phyloP scores from a whole-genome alignment of 2,888 invertebrate species.

The Dilophus febrilis region DNA sequence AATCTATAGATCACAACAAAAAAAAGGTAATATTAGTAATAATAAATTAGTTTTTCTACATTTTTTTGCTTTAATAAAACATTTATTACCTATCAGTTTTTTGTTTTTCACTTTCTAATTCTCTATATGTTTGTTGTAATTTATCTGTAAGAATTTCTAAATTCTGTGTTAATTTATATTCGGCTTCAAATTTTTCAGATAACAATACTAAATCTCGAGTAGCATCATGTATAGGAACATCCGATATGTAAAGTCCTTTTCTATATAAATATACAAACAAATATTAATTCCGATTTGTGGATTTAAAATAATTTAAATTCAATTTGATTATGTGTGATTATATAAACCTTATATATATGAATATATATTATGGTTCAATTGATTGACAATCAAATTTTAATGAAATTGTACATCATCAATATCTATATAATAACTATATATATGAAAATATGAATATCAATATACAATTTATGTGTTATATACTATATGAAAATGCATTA shows the following conservation, averaged over 20 bases:
- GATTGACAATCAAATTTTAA: too few relatives aligned
- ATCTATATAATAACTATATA: too few relatives aligned
- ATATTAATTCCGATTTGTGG: too few relatives aligned
- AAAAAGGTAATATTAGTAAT: conserved; percentile 9
- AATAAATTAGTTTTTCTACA: not conserved
- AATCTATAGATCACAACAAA: conserved; percentile 39
- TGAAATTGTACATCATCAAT: too few relatives aligned
- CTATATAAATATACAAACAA: conserved; percentile 35
- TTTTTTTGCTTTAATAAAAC: too few relatives aligned
- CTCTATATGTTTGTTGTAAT: conserved; percentile 83
- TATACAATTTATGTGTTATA: too few relatives aligned
- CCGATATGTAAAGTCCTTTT: conserved; percentile 80
- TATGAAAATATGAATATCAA: too few relatives aligned
- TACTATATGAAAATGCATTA: too few relatives aligned
- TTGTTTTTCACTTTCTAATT: conserved; percentile 84
- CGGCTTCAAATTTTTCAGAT: conserved; percentile 93
- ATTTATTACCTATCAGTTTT: conserved; percentile 91
- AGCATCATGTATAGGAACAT: conserved; percentile 90
- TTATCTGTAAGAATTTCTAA: conserved; percentile 88
- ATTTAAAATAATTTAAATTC: too few relatives aligned
- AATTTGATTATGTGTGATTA: too few relatives aligned
- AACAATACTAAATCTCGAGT: conserved; percentile 87
- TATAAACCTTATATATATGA: too few relatives aligned
- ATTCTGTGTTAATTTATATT: conserved; percentile 87
- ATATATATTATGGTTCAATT: too few relatives aligned